phyloP scores from a whole-genome alignment of 2,797 vertebrate genomes.

The Rhodeus uyekii region DNA sequence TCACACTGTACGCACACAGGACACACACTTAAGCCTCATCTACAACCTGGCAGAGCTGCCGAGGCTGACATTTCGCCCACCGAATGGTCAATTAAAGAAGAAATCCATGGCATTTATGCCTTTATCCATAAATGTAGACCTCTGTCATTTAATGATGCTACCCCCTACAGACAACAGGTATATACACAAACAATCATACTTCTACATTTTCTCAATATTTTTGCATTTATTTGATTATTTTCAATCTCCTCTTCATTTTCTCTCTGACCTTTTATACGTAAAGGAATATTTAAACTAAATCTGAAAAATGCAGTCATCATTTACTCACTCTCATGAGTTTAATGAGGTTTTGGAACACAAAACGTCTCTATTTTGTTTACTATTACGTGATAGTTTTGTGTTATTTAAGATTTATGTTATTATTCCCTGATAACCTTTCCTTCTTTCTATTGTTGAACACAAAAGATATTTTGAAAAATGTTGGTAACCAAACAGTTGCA shows the following conservation, averaged over 20 bases:
- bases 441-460: not conserved
- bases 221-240: not conserved
- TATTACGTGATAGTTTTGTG: not conserved
- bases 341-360: not conserved
- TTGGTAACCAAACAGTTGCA: not conserved
- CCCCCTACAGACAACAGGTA: slow-evolving; percentile 32
- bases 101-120: slow-evolving; percentile 64
- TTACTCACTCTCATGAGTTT: not conserved
- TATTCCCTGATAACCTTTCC: not conserved
- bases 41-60: slow-evolving; percentile 57
- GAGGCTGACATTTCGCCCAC: slow-evolving; percentile 66
- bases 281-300: not conserved
- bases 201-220: slow-evolving; percentile 1
- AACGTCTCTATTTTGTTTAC: not conserved
- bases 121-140: slow-evolving; percentile 60
- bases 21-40: slow-evolving; percentile 46
- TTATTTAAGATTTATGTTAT: not conserved
- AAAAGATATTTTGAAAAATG: not conserved
- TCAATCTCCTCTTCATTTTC: not conserved
- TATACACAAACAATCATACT: not conserved
- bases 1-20: slow-evolving; percentile 42
- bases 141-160: slow-evolving; percentile 58
- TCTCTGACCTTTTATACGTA: not conserved
- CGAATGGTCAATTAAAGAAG: slow-evolving; percentile 67
- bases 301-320: not conserved